Base-by-base conservation (phyloP, 2,797 vertebrate species). In the Rallus crepitans region DNA sequence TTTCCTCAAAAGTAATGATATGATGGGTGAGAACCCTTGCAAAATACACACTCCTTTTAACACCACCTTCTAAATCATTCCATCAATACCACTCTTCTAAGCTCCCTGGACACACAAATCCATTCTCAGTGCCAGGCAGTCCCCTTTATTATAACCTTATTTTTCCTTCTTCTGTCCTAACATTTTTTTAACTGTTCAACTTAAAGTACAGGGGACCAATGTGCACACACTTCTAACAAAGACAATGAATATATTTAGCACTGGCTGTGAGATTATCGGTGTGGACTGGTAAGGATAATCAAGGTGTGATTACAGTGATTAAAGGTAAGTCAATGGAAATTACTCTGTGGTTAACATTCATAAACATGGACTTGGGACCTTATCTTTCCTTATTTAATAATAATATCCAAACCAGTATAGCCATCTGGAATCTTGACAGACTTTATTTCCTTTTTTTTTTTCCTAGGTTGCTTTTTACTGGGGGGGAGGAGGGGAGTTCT, bases 391-490 rank as follows among this genome's bases (percentile, higher is more conserved):
- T 48, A 48, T 48, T 48, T 23, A 48, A 48, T 23, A 23, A 48
- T 48, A 48, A 48, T 48, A 53, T 39, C 1, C 27, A 70, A 18
- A 2, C 7, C 7, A 12, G 52, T 65, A 15, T 2, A 42, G 1
- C 1, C 31, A 23, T 1, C 10, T 0, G 0, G 35, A 52, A 30
- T 52, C 18, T 13, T 18, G 23, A 37, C 3, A 28, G 7, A 28
- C 1, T 37, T n/a, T 5, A 8, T 16, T 28, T 14, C 3, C 3
- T 15, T 31, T 25, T 37, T 27, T n/a, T 19, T 60, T 73, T 15
- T 53, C 48, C 24, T 48, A 23, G 21, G 45, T 47, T 47, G 21
- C 12, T 14, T 50, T 42, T 42, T 42, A 37, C 37, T 11, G 37
- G 37, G 37, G 37, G 37, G 37, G 11, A 37, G 16, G 42, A 7